These are phyloP conservation scores for Teleogryllus occipitalis DNA, from an alignment of 1,140 invertebrate species.

Conservation along the genomic window DNA sequence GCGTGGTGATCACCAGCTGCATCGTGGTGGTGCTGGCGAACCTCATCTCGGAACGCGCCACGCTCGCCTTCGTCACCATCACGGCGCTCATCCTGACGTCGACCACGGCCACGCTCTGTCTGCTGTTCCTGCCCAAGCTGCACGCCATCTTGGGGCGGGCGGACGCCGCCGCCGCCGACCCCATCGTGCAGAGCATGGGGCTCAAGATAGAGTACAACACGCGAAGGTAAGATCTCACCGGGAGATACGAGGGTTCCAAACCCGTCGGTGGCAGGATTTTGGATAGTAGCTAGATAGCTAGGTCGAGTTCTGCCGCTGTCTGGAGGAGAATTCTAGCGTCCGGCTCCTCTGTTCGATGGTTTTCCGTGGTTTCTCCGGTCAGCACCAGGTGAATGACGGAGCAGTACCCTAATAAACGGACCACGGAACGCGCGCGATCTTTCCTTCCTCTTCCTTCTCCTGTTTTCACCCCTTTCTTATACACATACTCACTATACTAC, in stretches of 20 bases:
- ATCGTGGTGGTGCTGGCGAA: constrained; percentile 79
- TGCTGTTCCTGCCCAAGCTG: constrained; percentile 81
- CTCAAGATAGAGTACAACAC: constrained; percentile 83
- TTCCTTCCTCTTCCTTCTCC: no score
- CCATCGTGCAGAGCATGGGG: constrained; percentile 78
- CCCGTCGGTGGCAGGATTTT: not conserved
- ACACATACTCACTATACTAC: no score
- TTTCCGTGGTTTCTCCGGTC: no score
- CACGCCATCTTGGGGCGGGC: constrained; percentile 46
- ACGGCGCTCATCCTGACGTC: constrained; percentile 74
- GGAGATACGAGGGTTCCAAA: no score
- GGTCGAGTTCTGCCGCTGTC: no score
- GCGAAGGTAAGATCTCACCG: constrained; percentile 40
- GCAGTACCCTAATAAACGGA: no score
- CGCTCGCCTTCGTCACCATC: constrained; percentile 73
- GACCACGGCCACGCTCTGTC: constrained; percentile 74
- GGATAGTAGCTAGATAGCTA: not conserved
- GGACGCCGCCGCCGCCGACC: constrained; percentile 57
- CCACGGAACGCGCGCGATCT: no score
- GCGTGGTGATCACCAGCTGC: constrained; percentile 77
- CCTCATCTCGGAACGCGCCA: constrained; percentile 73
- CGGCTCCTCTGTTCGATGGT: no score
- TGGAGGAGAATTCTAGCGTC: no score
- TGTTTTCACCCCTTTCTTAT: no score
- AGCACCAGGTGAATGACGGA: no score